A percentile compares a stretch with the other conserved stretches of the same genome.
Evolutionary conservation across 2,113 vertebrate species (phyloP).

Genomic region (Sander vitreus): DNA sequence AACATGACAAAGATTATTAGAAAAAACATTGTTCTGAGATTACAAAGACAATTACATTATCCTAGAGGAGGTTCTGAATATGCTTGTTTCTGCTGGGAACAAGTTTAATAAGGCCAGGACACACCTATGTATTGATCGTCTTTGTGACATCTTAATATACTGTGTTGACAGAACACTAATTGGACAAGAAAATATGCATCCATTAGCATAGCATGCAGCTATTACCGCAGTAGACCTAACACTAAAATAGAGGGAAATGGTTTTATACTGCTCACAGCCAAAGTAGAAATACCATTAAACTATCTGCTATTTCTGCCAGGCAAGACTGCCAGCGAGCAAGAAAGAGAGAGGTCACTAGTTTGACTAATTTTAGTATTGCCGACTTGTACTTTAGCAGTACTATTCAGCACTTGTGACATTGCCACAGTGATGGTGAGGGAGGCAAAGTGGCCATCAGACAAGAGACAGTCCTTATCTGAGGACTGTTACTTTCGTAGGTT

Average conservation of each 20-base stretch:
- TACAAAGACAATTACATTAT: not conserved
- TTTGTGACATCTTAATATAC: slow-evolving; percentile 23
- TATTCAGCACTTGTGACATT: slow-evolving; percentile 70
- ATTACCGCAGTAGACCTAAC: slow-evolving; percentile 15
- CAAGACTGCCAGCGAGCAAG: not conserved
- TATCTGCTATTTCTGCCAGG: slow-evolving; percentile 3
- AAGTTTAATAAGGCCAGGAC: not conserved
- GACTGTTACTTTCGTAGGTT: slow-evolving; percentile 70
- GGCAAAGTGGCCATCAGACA: slow-evolving; percentile 74
- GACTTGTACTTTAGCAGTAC: slow-evolving; percentile 39
- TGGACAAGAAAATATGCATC: slow-evolving; percentile 14
- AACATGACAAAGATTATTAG: not conserved
- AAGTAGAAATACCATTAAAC: slow-evolving; percentile 8
- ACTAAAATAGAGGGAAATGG: slow-evolving; percentile 18
- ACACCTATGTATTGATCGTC: not conserved
- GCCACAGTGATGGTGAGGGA: slow-evolving; percentile 56
- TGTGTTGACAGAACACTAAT: slow-evolving; percentile 24
- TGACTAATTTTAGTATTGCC: slow-evolving; percentile 45
- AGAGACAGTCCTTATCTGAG: slow-evolving; percentile 74
- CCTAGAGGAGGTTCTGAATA: not conserved
- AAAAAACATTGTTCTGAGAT: not conserved
- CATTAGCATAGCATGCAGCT: slow-evolving; percentile 16
- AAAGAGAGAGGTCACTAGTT: slow-evolving; percentile 15
- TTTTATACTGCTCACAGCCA: not conserved
- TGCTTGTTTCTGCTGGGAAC: not conserved